A percentile compares a stretch with the other conserved stretches of the same genome.
Conservation (phyloP, 1,140 invertebrate species). For the Sycophaga agraensis region DNA sequence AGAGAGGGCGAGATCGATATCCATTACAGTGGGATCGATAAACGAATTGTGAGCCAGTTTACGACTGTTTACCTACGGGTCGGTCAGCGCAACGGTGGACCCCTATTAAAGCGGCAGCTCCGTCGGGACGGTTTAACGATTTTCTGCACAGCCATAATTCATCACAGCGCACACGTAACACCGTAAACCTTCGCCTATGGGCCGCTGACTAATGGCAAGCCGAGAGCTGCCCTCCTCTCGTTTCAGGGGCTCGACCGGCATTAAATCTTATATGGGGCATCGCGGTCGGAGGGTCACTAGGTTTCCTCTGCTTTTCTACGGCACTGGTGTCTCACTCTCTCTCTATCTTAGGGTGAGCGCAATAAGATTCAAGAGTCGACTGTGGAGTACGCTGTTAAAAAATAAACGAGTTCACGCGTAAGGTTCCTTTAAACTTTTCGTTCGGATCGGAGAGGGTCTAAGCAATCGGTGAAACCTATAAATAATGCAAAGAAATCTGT, state of each 20-base stretch:
- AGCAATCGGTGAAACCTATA: too few species aligned
- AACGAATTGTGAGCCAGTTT: slow-evolving; percentile 17
- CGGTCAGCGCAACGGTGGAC: background rate
- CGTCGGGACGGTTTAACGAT: slow-evolving; percentile 21
- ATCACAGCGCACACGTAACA: slow-evolving; percentile 9
- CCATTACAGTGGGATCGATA: slow-evolving; percentile 26
- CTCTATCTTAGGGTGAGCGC: too few species aligned
- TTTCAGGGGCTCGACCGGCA: background rate
- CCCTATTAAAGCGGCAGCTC: background rate
- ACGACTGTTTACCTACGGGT: slow-evolving; percentile 22
- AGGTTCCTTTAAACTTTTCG: too few species aligned
- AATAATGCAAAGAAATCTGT: too few species aligned
- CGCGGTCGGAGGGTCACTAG: background rate
- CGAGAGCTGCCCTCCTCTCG: background rate
- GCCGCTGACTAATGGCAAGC: slow-evolving; percentile 22
- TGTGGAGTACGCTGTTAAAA: too few species aligned
- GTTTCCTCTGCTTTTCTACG: background rate
- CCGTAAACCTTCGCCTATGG: slow-evolving; percentile 22
- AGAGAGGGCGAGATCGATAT: slow-evolving; percentile 10
- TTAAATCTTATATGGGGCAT: slow-evolving; percentile 12
- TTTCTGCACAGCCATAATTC: slow-evolving; percentile 24
- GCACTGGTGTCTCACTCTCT: too few species aligned
- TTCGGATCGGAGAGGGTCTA: too few species aligned
- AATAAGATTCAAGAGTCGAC: too few species aligned
- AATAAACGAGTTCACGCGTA: too few species aligned